phyloP scores from a whole-genome alignment of 2,797 vertebrate genomes.

The Thripadectes ignobilis region DNA sequence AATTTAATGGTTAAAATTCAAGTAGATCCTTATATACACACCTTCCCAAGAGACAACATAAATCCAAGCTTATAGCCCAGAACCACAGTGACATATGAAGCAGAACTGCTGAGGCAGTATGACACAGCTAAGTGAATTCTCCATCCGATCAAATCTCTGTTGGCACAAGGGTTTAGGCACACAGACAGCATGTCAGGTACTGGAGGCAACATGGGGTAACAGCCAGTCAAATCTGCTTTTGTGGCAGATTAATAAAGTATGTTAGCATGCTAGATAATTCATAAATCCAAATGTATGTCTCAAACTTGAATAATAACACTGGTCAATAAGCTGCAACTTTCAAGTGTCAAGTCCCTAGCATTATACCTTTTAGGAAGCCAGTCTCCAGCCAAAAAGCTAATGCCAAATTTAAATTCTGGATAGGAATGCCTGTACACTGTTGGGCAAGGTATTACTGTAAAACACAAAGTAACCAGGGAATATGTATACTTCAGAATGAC shows the following conservation, averaged over 20 bases:
- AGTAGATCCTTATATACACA: not conserved
- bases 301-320: not conserved
- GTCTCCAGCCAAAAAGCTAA: not conserved
- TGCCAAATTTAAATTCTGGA: not conserved
- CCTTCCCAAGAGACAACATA: not conserved
- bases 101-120: not conserved
- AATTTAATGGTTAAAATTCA: not conserved
- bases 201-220: not conserved
- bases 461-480: not conserved
- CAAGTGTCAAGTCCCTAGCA: not conserved
- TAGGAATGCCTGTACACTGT: not conserved
- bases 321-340: not conserved
- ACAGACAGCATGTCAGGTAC: not conserved
- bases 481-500: not conserved
- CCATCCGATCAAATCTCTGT: not conserved
- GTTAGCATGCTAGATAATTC: not conserved
- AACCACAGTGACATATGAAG: not conserved
- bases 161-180: not conserved
- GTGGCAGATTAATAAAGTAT: not conserved
- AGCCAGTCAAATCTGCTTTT: not conserved
- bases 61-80: not conserved
- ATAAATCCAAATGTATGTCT: not conserved
- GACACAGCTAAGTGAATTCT: not conserved
- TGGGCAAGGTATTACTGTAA: not conserved
- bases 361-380: not conserved